Evolutionary conservation across 2,797 vertebrate species (phyloP), one percentile per base, ranked within the genome.

Genomic region (Pelodytes ibericus): DNA sequence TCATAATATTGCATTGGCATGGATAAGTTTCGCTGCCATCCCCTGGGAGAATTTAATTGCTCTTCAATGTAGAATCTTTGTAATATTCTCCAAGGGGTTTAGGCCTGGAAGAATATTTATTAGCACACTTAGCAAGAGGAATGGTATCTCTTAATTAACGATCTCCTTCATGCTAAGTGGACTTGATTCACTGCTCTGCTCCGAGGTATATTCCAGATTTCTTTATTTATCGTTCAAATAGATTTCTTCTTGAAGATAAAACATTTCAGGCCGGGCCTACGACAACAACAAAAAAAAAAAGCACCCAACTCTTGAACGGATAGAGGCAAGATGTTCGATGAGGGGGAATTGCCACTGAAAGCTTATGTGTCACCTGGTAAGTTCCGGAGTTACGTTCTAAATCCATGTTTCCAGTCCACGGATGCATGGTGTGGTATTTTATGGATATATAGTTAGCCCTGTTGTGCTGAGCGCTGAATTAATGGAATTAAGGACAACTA

Each of bases 131-230:
- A 71, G 61, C 25, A 25, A 66, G 75, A 51, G 69, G 51, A 72
- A 78, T 58, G 62, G 15, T 72, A 66, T 60, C 69, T 60, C 75
- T 78, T 78, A 78, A 78, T 78, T 78, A 78, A 60, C 62, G 18
- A 78, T 78, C 75, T 78, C 61, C 69, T 67, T 78, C 75, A 60
- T 78, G 75, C 61, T 72, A 78, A 78, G 69, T 78, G 69, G 61
- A 72, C 61, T 78, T 60, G 62, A 77, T 78, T 67, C 75, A 66
- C 36, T 2, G 29, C 68, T 63, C 26, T 5, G 47, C 60, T 74
- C 36, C 2, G 31, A 66, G 62, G 51, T n/a, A 66, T 66, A 72
- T 64, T 68, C 33, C 26, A 20, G 13, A 33, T 49, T 64, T 47
- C 61, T 59, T 39, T 53, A 61, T 67, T 71, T 70, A 76, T 63